phyloP scores from a whole-genome alignment of 2,797 vertebrate genomes.

The Denticeps clupeoides region DNA sequence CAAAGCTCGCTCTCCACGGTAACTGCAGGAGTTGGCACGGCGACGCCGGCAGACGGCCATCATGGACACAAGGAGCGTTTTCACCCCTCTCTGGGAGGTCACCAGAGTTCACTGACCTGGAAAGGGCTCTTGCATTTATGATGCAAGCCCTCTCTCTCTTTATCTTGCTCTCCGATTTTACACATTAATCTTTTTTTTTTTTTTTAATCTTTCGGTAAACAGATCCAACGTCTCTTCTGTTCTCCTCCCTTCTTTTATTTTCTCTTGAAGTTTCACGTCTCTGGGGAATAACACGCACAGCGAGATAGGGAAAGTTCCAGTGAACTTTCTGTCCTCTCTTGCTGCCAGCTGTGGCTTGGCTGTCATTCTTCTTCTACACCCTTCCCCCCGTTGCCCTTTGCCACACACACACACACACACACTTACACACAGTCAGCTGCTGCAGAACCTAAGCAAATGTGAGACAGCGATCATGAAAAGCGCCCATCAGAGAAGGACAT shows the following conservation, averaged over 20 bases:
- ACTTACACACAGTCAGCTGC: slow-evolving; percentile 10
- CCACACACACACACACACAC: slow-evolving; percentile 2
- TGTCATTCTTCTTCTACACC: not conserved
- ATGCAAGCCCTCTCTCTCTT: too few relatives aligned
- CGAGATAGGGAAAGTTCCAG: slow-evolving; percentile 1
- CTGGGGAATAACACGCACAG: slow-evolving; percentile 28
- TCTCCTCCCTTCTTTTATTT: too few relatives aligned
- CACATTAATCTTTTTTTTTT: too few relatives aligned
- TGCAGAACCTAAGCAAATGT: not conserved
- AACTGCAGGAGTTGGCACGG: slow-evolving; percentile 37
- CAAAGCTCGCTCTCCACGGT: slow-evolving; percentile 9
- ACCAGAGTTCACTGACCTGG: slow-evolving; percentile 50
- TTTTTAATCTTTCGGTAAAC: too few relatives aligned
- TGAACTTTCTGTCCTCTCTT: slow-evolving; percentile 2
- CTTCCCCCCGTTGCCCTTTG: slow-evolving; percentile 1
- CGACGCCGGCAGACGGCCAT: slow-evolving; percentile 43
- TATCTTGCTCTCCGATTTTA: too few relatives aligned
- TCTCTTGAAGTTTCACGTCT: slow-evolving; percentile 1
- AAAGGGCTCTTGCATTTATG: slow-evolving; percentile 46
- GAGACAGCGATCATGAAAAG: too few relatives aligned
- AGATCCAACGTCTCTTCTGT: too few relatives aligned
- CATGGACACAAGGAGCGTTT: slow-evolving; percentile 45
- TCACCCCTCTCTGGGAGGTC: slow-evolving; percentile 43
- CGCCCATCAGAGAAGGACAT: too few relatives aligned
- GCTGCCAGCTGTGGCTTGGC: slow-evolving; percentile 5